These are phyloP conservation scores for Esox lucius DNA, from an alignment of 2,797 vertebrate species.

Conservation along the genomic window DNA sequence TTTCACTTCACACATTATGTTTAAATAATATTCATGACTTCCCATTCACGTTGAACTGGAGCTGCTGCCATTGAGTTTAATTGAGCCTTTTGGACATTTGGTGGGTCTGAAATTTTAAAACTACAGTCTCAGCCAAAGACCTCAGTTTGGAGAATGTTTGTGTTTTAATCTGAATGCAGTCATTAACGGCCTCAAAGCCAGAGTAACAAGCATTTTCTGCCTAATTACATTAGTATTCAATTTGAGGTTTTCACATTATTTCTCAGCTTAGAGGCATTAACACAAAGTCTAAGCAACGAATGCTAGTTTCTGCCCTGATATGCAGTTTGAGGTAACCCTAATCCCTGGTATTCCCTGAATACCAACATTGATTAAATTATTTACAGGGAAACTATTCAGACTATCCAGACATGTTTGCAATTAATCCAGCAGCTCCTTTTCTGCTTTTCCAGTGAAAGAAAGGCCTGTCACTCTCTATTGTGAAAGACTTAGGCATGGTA, in stretches of 20 bases:
- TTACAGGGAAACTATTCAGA: slow-evolving; percentile 6
- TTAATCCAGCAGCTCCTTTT: slow-evolving; percentile 11
- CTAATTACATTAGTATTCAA: not conserved
- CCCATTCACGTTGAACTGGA: not conserved
- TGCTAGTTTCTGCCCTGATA: not conserved
- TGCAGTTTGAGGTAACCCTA: slow-evolving; percentile 3
- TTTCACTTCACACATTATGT: not conserved
- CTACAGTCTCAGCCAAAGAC: not conserved
- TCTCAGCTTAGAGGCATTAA: not conserved
- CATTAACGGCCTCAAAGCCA: slow-evolving; percentile 12
- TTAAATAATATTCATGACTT: not conserved
- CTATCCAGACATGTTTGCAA: slow-evolving; percentile 2
- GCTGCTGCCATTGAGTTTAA: not conserved
- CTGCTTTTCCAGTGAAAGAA: not conserved
- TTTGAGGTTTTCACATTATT: not conserved
- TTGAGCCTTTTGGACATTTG: not conserved
- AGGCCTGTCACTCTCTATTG: not conserved
- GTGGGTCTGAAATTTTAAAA: not conserved
- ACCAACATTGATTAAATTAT: slow-evolving; percentile 5
- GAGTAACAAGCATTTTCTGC: slow-evolving; percentile 9
- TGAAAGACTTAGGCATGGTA: slow-evolving; percentile 11
- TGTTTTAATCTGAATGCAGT: not conserved
- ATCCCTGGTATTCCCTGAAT: slow-evolving; percentile 5
- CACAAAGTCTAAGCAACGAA: slow-evolving; percentile 1
- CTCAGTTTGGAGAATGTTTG: not conserved